These are phyloP conservation scores for Tetragonula clypearis DNA, from an alignment of 1,140 invertebrate species.

Conservation along the genomic window DNA sequence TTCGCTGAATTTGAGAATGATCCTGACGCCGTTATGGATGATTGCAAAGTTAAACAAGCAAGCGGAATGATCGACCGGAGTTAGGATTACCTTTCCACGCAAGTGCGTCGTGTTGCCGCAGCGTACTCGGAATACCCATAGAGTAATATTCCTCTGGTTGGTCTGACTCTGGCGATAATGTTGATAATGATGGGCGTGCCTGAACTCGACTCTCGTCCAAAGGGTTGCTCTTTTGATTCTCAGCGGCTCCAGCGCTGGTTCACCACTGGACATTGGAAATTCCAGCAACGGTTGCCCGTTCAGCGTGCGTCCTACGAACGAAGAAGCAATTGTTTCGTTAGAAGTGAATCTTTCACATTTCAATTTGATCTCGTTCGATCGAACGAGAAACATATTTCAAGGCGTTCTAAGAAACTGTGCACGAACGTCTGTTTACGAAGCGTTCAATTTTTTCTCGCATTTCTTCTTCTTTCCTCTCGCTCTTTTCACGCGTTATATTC, in stretches of 20 bases:
- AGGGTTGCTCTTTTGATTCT: conserved; percentile 88
- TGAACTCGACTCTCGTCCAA: conserved; percentile 88
- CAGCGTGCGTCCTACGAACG: conserved; percentile 87
- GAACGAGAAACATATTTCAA: too few relatives aligned
- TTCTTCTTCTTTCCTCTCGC: too few relatives aligned
- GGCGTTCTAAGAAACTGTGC: too few relatives aligned
- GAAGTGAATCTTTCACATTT: neutral
- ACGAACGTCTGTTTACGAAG: too few relatives aligned
- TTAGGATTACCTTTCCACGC: conserved; percentile 82
- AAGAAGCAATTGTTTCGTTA: neutral
- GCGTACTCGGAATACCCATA: conserved; percentile 86
- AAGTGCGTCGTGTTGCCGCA: conserved; percentile 84
- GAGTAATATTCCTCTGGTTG: conserved; percentile 83
- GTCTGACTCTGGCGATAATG: conserved; percentile 78
- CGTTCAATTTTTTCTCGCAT: too few relatives aligned
- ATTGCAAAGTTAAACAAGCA: too few relatives aligned
- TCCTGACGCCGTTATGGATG: too few relatives aligned
- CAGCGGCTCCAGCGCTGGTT: conserved; percentile 83
- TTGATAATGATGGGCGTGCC: conserved; percentile 81
- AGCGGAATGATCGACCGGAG: neutral
- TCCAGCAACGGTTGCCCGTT: conserved; percentile 93
- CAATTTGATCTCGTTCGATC: too few relatives aligned
- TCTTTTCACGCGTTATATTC: too few relatives aligned
- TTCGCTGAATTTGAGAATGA: too few relatives aligned
- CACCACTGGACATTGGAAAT: conserved; percentile 87